Conservation (phyloP, 2,888 invertebrate species). For the Sympetrum striolatum region DNA sequence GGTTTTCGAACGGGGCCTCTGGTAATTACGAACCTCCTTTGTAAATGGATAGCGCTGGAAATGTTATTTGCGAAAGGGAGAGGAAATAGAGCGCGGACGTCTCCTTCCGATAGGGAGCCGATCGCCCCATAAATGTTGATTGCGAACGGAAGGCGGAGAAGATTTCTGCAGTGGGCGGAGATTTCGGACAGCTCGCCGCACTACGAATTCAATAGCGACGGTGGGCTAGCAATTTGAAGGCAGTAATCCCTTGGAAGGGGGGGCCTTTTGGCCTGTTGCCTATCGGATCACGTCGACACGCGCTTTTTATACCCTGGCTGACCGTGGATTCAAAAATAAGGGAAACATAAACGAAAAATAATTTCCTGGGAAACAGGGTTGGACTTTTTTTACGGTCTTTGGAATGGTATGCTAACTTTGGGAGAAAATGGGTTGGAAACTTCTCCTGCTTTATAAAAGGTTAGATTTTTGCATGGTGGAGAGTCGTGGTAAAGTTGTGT, state of each 20-base stretch:
- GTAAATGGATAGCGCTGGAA: background rate
- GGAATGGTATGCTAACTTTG: no score
- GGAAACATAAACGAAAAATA: no score
- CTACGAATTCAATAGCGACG: background rate
- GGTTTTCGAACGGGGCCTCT: no score
- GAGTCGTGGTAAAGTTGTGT: no score
- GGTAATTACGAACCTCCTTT: background rate
- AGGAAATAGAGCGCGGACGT: background rate
- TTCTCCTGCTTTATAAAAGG: no score
- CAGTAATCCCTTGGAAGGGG: background rate
- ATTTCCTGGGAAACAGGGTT: no score
- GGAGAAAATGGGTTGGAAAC: no score
- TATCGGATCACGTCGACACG: background rate
- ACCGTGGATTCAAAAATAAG: no score
- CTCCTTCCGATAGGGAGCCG: background rate
- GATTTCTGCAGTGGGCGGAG: background rate
- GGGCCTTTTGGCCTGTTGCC: background rate
- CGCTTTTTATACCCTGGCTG: no score
- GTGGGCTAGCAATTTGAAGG: background rate
- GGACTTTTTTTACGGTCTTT: no score
- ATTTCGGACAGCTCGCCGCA: background rate
- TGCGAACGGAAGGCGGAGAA: background rate
- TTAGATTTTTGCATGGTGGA: no score
- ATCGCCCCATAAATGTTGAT: slow-evolving; percentile 44
- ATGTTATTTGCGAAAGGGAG: background rate